Evolutionary conservation across 2,888 invertebrate genomes (phyloP), one percentile per base, ranked within the genome.

Genomic region (Agapetus fuscipes): DNA sequence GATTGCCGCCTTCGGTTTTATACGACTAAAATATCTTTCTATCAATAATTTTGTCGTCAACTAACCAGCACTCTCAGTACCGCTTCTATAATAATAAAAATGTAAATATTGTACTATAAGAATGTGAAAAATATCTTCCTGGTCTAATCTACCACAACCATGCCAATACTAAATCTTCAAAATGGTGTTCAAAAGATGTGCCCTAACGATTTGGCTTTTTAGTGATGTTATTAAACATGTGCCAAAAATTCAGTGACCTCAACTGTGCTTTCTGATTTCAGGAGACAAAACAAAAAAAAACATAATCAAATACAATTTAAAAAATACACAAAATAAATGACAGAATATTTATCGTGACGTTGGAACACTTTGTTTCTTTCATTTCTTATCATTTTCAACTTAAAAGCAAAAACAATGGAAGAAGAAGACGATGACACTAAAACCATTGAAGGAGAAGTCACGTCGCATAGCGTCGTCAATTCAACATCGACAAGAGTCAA

Each of bases 381-480:
- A n/a, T n/a, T n/a, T n/a, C n/a, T n/a, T n/a, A n/a, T n/a, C n/a
- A n/a, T n/a, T n/a, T n/a, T n/a, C n/a, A n/a, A n/a, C n/a, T n/a
- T n/a, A n/a, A n/a, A n/a, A n/a, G n/a, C 36, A 32, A 10, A 28
- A 34, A 47, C 40, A 34, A 51, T 51, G 52, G 52, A 52, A 32
- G 51, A 52, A 27, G 51, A 52, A 39, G 51, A 50, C 9, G 49
- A 50, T 17, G 46, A 48, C 25, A 40, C 46, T 43, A 39, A 37
- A 26, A 29, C 44, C n/a, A 30, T 14, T 11, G 34, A 46, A 37
- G 41, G 43, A 9, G 34, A 42, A 6, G 35, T 48, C 17, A 43
- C 49, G 5, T 45, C 49, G 7, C 48, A 48, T 24, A 44, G 43
- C 28, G 46, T 49, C 13, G 44, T 48, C 10, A 39, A 48, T 6